Conservation (phyloP, 2,113 vertebrate genomes). For the Oncorhynchus clarkii region DNA sequence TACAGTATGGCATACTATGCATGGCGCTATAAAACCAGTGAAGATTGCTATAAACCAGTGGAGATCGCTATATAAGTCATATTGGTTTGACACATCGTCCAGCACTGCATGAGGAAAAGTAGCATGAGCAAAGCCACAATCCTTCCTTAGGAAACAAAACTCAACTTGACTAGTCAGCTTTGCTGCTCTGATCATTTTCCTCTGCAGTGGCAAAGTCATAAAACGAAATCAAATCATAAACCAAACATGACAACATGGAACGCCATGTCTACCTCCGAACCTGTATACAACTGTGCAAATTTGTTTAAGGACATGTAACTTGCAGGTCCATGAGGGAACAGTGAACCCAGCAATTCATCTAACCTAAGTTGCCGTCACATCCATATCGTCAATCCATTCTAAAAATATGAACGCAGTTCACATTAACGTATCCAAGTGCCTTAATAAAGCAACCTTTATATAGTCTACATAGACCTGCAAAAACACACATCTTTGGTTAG, state of each 20-base stretch:
- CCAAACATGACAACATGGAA: too few relatives aligned
- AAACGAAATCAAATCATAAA: conserved; percentile 14
- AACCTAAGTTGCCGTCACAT: too few relatives aligned
- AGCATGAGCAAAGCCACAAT: conserved; percentile 43
- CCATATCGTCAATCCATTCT: too few relatives aligned
- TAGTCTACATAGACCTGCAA: not conserved
- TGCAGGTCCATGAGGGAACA: too few relatives aligned
- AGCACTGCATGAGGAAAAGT: conserved; percentile 12
- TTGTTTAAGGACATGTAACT: too few relatives aligned
- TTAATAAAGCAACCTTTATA: not conserved
- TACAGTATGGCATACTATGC: too few relatives aligned
- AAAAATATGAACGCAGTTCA: too few relatives aligned
- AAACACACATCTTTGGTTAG: not conserved
- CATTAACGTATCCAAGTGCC: not conserved
- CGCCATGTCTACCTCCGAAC: too few relatives aligned
- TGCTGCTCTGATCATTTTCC: conserved; percentile 59
- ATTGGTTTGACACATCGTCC: conserved; percentile 15
- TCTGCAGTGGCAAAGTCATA: conserved; percentile 42
- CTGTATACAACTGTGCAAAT: too few relatives aligned
- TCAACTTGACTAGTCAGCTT: conserved; percentile 23
- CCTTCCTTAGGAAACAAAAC: conserved; percentile 8
- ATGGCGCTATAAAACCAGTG: too few relatives aligned
- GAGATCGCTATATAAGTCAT: not conserved
- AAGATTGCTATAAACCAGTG: too few relatives aligned
- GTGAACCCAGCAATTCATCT: too few relatives aligned